phyloP scores from a whole-genome alignment of 2,888 invertebrate genomes.

The Apantesis nais region DNA sequence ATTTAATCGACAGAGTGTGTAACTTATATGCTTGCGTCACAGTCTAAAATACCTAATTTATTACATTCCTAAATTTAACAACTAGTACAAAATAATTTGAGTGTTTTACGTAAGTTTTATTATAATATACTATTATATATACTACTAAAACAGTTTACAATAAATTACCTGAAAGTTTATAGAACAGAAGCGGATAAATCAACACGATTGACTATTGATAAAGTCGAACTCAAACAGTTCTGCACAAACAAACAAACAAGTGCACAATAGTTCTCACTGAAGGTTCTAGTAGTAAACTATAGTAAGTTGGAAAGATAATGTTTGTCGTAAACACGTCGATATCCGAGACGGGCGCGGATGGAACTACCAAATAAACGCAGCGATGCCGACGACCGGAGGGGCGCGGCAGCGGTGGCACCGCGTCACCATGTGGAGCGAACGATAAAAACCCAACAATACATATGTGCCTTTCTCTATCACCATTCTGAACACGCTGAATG shows the following conservation, averaged over 20 bases:
- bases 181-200: constrained; percentile 54
- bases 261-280: constrained; percentile 42
- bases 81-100: not conserved
- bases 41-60: not conserved
- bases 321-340: constrained; percentile 63
- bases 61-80: not conserved
- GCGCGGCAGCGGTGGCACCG: constrained; percentile 50
- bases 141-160: constrained; percentile 6
- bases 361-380: constrained; percentile 69
- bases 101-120: not conserved
- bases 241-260: constrained; percentile 40
- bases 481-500: constrained; percentile 48
- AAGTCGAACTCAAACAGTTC: constrained; percentile 26
- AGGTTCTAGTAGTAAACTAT: constrained; percentile 40
- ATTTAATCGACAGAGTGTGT: constrained; percentile 15
- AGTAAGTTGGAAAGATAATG: constrained; percentile 35
- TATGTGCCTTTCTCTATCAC: constrained; percentile 63
- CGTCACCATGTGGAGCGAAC: constrained; percentile 65
- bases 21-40: constrained; percentile 6
- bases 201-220: constrained; percentile 25
- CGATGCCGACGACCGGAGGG: constrained; percentile 63
- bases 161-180: constrained; percentile 57
- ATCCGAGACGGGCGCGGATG: constrained; percentile 67
- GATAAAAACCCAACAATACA: constrained; percentile 61
- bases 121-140: not conserved